Evolutionary conservation across 2,888 invertebrate species (phyloP).

Genomic region (Chironomus tentans): DNA sequence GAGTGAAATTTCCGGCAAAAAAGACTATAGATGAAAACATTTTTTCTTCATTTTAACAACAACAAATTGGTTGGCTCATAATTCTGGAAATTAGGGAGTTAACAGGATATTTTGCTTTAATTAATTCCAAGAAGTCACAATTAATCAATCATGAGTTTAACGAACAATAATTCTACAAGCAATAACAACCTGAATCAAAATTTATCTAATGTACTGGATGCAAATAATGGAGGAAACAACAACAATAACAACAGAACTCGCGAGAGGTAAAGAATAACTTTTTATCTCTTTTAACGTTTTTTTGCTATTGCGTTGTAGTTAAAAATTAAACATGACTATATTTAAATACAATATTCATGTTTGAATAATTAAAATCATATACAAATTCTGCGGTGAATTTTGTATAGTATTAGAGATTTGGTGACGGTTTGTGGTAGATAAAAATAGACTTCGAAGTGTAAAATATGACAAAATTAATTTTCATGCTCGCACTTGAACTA

Average conservation of each 20-base stretch:
- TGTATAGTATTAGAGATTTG: no score
- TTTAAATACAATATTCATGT: neutral
- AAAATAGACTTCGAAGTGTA: neutral
- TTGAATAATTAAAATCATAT: neutral
- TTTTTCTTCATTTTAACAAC: no score
- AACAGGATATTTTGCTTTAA: no score
- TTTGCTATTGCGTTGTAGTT: neutral
- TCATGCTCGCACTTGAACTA: neutral
- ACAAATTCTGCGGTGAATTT: neutral
- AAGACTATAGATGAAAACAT: no score
- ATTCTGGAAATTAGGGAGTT: no score
- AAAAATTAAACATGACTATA: neutral
- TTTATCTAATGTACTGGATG: neutral
- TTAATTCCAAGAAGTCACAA: no score
- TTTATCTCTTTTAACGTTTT: neutral
- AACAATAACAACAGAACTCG: neutral
- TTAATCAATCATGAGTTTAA: neutral
- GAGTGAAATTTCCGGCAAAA: no score
- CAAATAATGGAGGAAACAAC: neutral
- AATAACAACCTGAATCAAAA: constrained; percentile 7
- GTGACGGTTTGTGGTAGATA: neutral
- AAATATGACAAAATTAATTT: neutral
- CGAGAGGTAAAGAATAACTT: neutral
- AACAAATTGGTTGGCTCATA: no score
- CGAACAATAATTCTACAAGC: constrained; percentile 6